Evolutionary conservation across 2,797 vertebrate genomes (phyloP).

Genomic region (Alauda arvensis): DNA sequence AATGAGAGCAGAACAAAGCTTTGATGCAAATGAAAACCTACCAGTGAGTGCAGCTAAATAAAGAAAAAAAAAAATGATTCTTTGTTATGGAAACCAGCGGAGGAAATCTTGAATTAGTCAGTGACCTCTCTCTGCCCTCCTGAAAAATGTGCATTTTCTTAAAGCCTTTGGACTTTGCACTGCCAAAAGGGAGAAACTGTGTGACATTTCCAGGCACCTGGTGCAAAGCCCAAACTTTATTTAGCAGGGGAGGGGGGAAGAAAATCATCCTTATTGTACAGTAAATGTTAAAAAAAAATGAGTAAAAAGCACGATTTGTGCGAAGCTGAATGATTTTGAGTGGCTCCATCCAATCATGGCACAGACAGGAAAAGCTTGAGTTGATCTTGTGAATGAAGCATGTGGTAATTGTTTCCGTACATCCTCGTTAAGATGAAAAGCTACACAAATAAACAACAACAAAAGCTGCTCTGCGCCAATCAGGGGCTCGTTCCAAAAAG

Average conservation of each 20-base stretch:
- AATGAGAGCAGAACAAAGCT: slow-evolving; percentile 59
- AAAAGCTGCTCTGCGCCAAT: not conserved
- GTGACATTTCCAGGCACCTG: slow-evolving; percentile 2
- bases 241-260: not conserved
- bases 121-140: slow-evolving; percentile 55
- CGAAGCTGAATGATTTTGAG: slow-evolving; percentile 5
- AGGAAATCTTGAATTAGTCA: slow-evolving; percentile 69
- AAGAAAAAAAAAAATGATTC: slow-evolving; percentile 48
- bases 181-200: not conserved
- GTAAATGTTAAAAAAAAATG: not conserved
- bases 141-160: slow-evolving; percentile 36
- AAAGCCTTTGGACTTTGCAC: not conserved
- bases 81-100: slow-evolving; percentile 60
- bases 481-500: not conserved
- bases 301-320: not conserved
- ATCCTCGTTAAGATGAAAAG: slow-evolving; percentile 52
- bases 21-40: slow-evolving; percentile 58
- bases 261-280: not conserved
- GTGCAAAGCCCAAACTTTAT: not conserved
- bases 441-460: slow-evolving; percentile 63
- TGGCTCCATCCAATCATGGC: not conserved
- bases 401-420: slow-evolving; percentile 57
- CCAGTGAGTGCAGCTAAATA: slow-evolving; percentile 56
- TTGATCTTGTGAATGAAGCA: slow-evolving; percentile 52
- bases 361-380: slow-evolving; percentile 43